Base-by-base conservation (phyloP, 2,113 vertebrate genomes). In the Eira barbara region DNA sequence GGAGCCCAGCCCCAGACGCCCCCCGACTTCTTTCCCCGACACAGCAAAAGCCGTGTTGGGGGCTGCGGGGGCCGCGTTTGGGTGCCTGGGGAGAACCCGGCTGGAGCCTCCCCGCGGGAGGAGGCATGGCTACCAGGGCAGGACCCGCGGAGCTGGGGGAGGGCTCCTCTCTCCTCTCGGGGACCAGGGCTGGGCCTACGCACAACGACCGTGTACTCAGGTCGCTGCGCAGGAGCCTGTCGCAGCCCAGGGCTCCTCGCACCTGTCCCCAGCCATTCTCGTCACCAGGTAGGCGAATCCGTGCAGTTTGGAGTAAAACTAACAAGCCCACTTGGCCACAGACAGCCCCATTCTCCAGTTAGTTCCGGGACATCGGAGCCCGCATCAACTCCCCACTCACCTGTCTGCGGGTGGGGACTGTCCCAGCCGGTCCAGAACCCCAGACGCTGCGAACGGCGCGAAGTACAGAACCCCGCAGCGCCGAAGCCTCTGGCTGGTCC, bases 171-270 rank as follows among this genome's bases (percentile, higher is more conserved):
- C 6, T 25, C 57, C 57, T 10, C 21, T 25, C 21, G 1, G 29
- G 29, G 25, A 6, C 63, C 63, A 3, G 14, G 36, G 21, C 7
- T 9, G 5, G 7, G 31, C 25, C 42, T 17, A 10, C n/a, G 15
- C 31, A 27, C 20, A 15, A 4, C 17, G 0, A 21, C 78, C 5
- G 0, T 2, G 20, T 34, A 21, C 47, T 42, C 10, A 15, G 88
- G 74, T 42, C 49, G 11, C 63, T 25, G 39, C 5, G 6, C 63
- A 81, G 39, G 39, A 39, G 49, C 61, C 21, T 7, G 8, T 39
- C 49, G 29, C 84, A 31, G 31, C 39, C 2, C 0, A 59, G 34
- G 31, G 29, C 71, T 6, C 45, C 25, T 27, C 29, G 0, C 45
- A 52, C 63, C 52, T 18, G 76, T 47, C 87, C 71, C 9, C 6